Percentiles rank a stretch among this genome's conserved stretches.
Conservation (phyloP, 23 tunicate species). For the Styela clava region DNA sequence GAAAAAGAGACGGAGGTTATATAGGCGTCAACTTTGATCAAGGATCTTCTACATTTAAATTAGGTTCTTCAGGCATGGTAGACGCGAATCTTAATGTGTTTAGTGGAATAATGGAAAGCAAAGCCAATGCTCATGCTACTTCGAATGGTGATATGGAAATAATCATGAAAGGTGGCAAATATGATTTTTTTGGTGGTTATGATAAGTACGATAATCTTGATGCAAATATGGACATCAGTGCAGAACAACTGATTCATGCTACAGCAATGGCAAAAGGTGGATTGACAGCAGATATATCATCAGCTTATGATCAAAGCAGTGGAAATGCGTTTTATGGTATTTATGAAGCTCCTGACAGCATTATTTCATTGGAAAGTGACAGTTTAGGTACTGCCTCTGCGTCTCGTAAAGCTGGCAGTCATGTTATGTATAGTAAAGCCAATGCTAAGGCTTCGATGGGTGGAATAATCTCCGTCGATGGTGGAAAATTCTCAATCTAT, state of each 20-base stretch:
- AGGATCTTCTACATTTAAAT: neutral
- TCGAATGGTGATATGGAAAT: neutral
- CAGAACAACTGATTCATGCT: neutral
- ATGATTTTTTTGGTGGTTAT: neutral
- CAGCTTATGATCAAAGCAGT: neutral
- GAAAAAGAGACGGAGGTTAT: neutral
- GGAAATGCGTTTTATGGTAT: neutral
- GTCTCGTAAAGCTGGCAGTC: neutral
- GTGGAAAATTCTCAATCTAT: neutral
- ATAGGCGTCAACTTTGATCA: neutral
- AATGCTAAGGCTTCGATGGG: neutral
- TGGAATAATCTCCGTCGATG: neutral
- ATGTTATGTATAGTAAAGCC: neutral
- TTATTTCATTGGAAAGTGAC: neutral
- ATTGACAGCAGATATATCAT: neutral
- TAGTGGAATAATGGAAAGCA: neutral
- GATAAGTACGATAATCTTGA: neutral
- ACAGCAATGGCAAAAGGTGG: neutral
- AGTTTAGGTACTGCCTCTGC: neutral
- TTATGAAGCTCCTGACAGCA: neutral
- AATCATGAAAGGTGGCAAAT: neutral
- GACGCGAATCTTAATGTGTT: neutral
- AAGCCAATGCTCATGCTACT: neutral
- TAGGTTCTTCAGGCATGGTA: neutral
- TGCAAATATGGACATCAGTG: neutral